Evolutionary conservation across 2,797 vertebrate genomes (phyloP).

Genomic region (Fratercula arctica): DNA sequence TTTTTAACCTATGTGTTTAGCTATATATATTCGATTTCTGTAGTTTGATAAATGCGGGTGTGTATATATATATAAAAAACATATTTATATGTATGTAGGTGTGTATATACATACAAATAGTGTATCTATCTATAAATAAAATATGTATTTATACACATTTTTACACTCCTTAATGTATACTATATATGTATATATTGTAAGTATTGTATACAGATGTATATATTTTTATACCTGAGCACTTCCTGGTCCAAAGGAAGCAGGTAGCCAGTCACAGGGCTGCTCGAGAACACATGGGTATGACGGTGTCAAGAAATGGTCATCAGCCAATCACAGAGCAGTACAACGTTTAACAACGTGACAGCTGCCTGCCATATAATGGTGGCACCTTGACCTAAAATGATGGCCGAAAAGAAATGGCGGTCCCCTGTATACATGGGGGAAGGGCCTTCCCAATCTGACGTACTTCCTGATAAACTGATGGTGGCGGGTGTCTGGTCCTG

Average conservation of each 20-base stretch:
- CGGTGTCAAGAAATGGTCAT: not conserved
- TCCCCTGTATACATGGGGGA: accelerated
- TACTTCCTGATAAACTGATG: not conserved
- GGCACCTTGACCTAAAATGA: not conserved
- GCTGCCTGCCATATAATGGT: not conserved
- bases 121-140: not conserved
- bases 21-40: not conserved
- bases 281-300: not conserved
- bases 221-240: not conserved
- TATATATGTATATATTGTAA: not conserved
- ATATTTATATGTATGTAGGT: not conserved
- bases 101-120: not conserved
- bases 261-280: not conserved
- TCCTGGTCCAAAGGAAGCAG: not conserved
- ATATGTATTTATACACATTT: not conserved
- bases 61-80: not conserved
- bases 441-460: too few relatives aligned
- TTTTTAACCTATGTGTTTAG: not conserved
- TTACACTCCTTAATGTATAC: not conserved
- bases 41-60: not conserved
- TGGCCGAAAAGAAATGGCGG: not conserved
- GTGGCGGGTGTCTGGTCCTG: not conserved
- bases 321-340: not conserved
- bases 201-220: too few relatives aligned
- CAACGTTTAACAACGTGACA: not conserved